Base-by-base conservation (phyloP, 2,888 invertebrate genomes). In the Cryptophagus acutangulus region DNA sequence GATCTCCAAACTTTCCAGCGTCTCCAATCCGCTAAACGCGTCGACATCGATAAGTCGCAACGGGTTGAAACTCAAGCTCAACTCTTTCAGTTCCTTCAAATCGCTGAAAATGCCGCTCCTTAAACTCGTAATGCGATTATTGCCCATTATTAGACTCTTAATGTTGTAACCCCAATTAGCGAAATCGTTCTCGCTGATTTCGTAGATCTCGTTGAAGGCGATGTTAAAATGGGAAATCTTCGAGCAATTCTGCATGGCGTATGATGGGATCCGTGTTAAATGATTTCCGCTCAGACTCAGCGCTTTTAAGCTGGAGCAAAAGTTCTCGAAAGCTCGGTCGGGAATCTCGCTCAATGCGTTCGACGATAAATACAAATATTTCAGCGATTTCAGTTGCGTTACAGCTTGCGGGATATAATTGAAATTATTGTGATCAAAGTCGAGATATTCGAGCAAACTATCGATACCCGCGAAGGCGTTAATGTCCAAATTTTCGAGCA, bases 31-130 rank as follows among this genome's bases (percentile, higher is more conserved):
- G 42, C 77, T 75, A 64, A 93, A 89, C 12, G 89, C 84, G 61
- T 85, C 79, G 16, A 82, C 79, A 62, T 89, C 86, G 52, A 94
- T 78, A 59, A 84, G 82, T 55, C 82, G 81, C 48, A 95, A 77
- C 60, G 87, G 84, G 69, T 95, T 95, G 70, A 93, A 91, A 63
- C 92, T 92, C 51, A 95, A 72, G 70, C 88, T 89, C 49, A 95
- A 78, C 70, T 93, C 92, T 59, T 85, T 84, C 52, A 95, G 76
- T 52, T 84, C 79, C 49, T 79, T 79, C 36, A 86, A 76, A 26
- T 82, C 81, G 43, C 78, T 75, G 66, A 91, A 87, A 51, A 85
- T 78, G 58, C 80, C 79, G 49, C 79, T 74, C 60, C 79, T 79
- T 53, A 84, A 72, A 65, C 77, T 81, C 20, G 84, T 83, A 51